A percentile compares a stretch with the other conserved stretches of the same genome.
These are phyloP conservation scores for Rhinoraja longicauda DNA, from an alignment of 2,797 vertebrate genomes.

Conservation along the genomic window DNA sequence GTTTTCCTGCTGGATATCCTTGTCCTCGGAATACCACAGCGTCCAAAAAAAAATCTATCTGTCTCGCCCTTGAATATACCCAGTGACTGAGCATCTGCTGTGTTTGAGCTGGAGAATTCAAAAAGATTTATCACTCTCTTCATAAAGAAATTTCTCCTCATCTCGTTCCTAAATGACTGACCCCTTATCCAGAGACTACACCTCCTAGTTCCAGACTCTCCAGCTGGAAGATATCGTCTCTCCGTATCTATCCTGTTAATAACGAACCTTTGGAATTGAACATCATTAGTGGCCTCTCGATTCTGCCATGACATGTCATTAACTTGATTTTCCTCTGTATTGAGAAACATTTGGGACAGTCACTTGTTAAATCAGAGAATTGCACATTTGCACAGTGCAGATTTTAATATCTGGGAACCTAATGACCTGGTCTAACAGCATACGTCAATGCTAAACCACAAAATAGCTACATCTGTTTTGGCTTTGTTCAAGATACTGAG, in stretches of 20 bases:
- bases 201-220: too few relatives aligned
- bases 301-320: constrained; percentile 50
- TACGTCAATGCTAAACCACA: constrained; percentile 54
- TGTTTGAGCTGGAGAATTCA: too few relatives aligned
- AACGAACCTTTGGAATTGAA: constrained; percentile 25
- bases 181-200: too few relatives aligned
- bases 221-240: too few relatives aligned
- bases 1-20: too few relatives aligned
- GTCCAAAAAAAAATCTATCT: too few relatives aligned
- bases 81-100: too few relatives aligned
- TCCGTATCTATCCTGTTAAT: neutral
- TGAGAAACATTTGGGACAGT: constrained; percentile 49
- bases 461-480: constrained; percentile 63
- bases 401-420: constrained; percentile 45
- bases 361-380: constrained; percentile 40
- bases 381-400: constrained; percentile 32
- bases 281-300: constrained; percentile 23
- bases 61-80: too few relatives aligned
- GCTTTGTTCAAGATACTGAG: constrained; percentile 61
- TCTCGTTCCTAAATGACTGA: too few relatives aligned
- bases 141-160: too few relatives aligned
- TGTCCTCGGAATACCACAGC: too few relatives aligned
- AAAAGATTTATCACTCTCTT: too few relatives aligned
- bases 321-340: constrained; percentile 53
- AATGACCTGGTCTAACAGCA: constrained; percentile 52